Base-by-base conservation (phyloP, 2,888 invertebrate species). In the Odontothrips loti region DNA sequence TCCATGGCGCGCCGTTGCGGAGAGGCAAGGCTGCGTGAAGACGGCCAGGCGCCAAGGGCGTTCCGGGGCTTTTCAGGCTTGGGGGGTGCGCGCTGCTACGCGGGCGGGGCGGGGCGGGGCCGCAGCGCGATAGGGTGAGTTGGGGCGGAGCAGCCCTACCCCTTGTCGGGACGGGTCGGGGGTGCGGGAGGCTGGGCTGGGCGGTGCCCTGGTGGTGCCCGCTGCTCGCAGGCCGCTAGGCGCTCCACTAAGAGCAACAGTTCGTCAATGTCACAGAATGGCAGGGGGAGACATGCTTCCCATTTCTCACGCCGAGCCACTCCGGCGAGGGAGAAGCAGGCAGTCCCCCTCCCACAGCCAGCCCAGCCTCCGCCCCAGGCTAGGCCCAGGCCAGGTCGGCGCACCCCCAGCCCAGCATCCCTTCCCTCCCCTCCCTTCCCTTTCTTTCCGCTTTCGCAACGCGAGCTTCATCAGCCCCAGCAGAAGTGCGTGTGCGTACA, bases 201-300 rank as follows among this genome's bases (percentile, higher is more conserved):
- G 51, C 51, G 58, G 58, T 17, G 34, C 34, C 34, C 34, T 43
- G 34, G 34, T 43, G 34, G 34, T 6, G 58, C 27, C 27, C 68
- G 68, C 68, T 75, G 68, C 68, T 27, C 68, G 68, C 68, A 27
- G 68, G 68, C 68, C 23, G 68, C 68, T 75, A 75, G 68, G 68
- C 68, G 68, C 68, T 75, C 68, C 68, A 75, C 68, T 75, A 75
- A 75, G 68, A 75, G 68, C 68, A 75, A 75, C 68, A 75, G 68
- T 75, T 75, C 68, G 68, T 75, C 68, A 75, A 75, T 75, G 68
- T 75, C 68, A 75, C 68, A 75, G 68, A 75, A 75, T 75, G 68
- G 68, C 68, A 75, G 68, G 68, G 68, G 68, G 68, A 75, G 68
- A 75, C 68, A 75, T 75, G 68, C 68, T 75, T 75, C 68, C 68